Percentiles rank a stretch among this genome's conserved stretches.
Conservation (phyloP, 2,113 vertebrate genomes). For the Leptobrachium ailaonicum region DNA sequence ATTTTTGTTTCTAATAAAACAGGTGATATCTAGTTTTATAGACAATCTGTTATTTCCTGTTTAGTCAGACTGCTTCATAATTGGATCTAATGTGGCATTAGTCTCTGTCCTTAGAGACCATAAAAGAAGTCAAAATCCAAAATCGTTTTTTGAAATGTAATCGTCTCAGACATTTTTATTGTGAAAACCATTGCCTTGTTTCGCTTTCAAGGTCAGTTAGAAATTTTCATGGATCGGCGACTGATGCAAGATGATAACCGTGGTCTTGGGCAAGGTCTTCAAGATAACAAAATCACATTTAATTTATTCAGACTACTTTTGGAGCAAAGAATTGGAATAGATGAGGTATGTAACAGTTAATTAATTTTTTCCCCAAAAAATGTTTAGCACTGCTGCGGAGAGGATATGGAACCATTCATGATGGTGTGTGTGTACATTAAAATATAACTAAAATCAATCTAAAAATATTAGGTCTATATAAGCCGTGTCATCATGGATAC, state of each 20-base stretch:
- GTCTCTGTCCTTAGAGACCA: slow-evolving; percentile 25
- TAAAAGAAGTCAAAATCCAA: slow-evolving; percentile 11
- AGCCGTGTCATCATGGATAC: no score
- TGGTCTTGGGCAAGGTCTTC: slow-evolving; percentile 89
- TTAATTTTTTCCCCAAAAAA: not conserved
- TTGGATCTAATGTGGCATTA: slow-evolving; percentile 20
- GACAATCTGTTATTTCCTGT: not conserved
- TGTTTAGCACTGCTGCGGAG: no score
- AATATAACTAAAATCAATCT: no score
- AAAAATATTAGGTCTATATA: no score
- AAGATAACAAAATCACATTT: slow-evolving; percentile 90
- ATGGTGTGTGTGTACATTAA: no score
- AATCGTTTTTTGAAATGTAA: slow-evolving; percentile 20
- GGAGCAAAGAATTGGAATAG: slow-evolving; percentile 70
- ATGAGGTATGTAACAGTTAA: slow-evolving; percentile 62
- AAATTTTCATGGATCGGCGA: slow-evolving; percentile 89
- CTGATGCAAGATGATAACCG: slow-evolving; percentile 94
- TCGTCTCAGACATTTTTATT: not conserved
- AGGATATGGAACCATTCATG: no score
- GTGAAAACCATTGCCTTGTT: slow-evolving; percentile 33
- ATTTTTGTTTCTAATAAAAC: not conserved
- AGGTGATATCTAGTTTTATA: no score
- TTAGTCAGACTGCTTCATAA: not conserved
- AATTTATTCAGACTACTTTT: slow-evolving; percentile 82
- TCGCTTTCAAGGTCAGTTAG: slow-evolving; percentile 79